Percentiles rank a stretch among this genome's conserved stretches.
These are phyloP conservation scores for Datnioides undecimradiatus DNA, from an alignment of 2,113 vertebrate species.

Conservation along the genomic window DNA sequence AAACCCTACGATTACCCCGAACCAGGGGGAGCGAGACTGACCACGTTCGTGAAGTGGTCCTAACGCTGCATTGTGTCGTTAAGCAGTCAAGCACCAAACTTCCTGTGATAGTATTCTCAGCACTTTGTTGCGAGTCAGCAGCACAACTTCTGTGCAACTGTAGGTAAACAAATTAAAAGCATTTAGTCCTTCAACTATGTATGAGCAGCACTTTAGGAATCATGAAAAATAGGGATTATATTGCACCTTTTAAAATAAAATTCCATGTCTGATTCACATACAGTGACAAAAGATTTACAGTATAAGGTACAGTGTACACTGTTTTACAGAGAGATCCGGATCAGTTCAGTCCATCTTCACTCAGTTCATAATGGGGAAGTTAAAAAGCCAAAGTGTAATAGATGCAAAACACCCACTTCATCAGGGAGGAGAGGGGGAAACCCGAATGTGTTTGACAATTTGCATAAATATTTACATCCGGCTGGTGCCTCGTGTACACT, in stretches of 20 bases:
- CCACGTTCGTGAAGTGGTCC: neutral
- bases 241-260: neutral
- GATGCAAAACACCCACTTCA: neutral
- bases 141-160: neutral
- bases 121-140: neutral
- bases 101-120: neutral
- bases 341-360: neutral
- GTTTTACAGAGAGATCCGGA: neutral
- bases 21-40: too few species aligned
- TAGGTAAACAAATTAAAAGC: neutral
- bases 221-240: neutral
- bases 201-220: neutral
- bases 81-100: neutral
- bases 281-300: neutral
- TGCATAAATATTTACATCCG: conserved; percentile 29
- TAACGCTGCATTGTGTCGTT: too few species aligned
- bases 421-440: neutral
- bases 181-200: neutral
- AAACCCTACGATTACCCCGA: neutral
- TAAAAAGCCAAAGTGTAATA: neutral
- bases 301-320: neutral
- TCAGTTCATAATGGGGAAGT: neutral
- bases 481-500: neutral
- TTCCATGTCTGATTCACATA: neutral
- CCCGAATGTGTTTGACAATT: neutral